These are phyloP conservation scores for Lysiphlebus fabarum DNA, from an alignment of 1,140 invertebrate species.

Conservation along the genomic window DNA sequence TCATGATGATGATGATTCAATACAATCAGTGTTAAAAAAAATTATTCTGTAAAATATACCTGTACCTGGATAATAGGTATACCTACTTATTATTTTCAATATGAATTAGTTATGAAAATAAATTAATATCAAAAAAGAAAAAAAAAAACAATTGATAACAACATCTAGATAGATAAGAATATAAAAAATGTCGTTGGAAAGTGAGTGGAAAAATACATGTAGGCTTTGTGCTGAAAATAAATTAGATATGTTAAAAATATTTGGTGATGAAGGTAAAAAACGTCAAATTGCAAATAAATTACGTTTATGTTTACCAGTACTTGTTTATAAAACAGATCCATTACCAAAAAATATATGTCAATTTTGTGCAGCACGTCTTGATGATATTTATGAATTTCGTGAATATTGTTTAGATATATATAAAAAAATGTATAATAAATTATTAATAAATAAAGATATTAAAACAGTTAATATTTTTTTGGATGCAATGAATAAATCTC, in stretches of 20 bases:
- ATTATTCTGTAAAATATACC: too few species aligned
- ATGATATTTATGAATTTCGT: conserved; percentile 43
- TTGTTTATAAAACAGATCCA: conserved; percentile 45
- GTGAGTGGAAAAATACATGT: conserved; percentile 39
- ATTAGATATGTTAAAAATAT: conserved; percentile 43
- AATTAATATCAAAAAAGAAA: too few species aligned
- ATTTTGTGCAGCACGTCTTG: conserved; percentile 43
- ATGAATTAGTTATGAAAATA: too few species aligned
- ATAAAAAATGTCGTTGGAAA: conserved; percentile 26
- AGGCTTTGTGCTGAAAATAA: conserved; percentile 43
- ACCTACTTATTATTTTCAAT: too few species aligned
- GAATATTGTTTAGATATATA: conserved; percentile 42
- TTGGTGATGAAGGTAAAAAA: conserved; percentile 40
- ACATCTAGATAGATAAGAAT: neutral
- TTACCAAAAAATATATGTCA: conserved; percentile 47
- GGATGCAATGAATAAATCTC: conserved; percentile 43
- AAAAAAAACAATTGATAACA: neutral
- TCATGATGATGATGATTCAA: too few species aligned
- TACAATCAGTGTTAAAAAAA: too few species aligned
- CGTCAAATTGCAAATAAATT: conserved; percentile 41
- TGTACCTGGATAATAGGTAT: too few species aligned
- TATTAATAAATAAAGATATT: conserved; percentile 28
- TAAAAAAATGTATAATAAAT: conserved; percentile 39
- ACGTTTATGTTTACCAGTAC: conserved; percentile 40
- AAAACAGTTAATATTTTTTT: conserved; percentile 41